A percentile compares a stretch with the other conserved stretches of the same genome.
phyloP scores from a whole-genome alignment of 2,797 vertebrate genomes.

The Perdix hodgsoniae region DNA sequence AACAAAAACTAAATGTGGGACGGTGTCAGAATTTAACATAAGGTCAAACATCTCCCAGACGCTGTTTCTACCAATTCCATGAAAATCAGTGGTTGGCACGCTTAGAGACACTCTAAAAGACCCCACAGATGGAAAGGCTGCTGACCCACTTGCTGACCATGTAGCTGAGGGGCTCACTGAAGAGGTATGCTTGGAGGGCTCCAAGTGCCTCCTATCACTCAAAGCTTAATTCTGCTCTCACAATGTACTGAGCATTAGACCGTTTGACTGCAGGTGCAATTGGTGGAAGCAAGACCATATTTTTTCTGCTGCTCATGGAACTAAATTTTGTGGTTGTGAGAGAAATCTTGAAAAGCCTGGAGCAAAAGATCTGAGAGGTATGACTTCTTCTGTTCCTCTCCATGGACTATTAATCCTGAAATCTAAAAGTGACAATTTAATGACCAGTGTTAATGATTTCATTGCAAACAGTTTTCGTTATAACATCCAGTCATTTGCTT shows the following conservation, averaged over 20 bases:
- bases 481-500: neutral
- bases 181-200: neutral
- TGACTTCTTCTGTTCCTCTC: neutral
- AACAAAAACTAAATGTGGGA: neutral
- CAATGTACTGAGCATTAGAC: neutral
- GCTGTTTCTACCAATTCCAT: neutral
- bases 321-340: neutral
- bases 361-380: neutral
- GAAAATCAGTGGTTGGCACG: neutral
- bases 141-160: neutral
- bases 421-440: neutral
- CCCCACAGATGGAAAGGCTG: neutral
- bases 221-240: neutral
- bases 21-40: neutral
- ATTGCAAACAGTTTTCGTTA: neutral
- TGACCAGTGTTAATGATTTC: neutral
- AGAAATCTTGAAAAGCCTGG: neutral
- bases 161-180: neutral
- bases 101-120: neutral
- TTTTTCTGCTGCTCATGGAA: neutral
- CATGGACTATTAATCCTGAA: constrained; percentile 5
- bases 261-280: neutral
- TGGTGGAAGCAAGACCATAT: neutral
- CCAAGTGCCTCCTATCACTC: neutral
- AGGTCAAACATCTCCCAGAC: neutral